Evolutionary conservation across 1,140 invertebrate species (phyloP), one percentile per base, ranked within the genome.

Genomic region (Procambarus virginalis): DNA sequence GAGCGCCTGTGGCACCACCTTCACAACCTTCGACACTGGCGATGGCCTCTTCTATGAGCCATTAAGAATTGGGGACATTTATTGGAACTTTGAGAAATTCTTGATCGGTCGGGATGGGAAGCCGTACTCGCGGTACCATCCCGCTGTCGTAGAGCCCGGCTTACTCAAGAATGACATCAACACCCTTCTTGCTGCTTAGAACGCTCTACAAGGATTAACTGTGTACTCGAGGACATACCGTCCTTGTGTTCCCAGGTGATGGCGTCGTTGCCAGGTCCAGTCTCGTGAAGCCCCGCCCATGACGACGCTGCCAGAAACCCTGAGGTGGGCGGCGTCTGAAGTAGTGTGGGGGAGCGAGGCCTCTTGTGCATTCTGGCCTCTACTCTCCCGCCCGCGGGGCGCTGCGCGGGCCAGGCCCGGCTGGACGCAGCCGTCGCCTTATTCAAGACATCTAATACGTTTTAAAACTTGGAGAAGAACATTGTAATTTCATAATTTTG

Each of bases 51-150:
- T 93, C 91, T 95, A 95, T 92, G 90, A 93, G 10, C 94, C 94
- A 10, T 89, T 95, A 22, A 93, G 93, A 70, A 93, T 93, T 17
- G 94, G 93, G 70, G 95, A 96, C 92, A 93, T 96, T 55, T 93
- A 94, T 73, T 96, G 95, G 95, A 96, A 96, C 93, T 96, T 95
- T 91, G 95, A 96, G 92, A 95, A 95, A 86, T 95, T 96, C 92
- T 93, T 96, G 14, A 94, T 96, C 4, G 93, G 94, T 89, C 92
- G 92, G 45, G 87, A 92, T 58, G 95, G 95, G 6, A 93, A 90
- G 73, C 87, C 91, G 1, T 90, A 64, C 88, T 17, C 79, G 92
- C 84, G 95, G 94, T 92, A 90, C 84, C 87, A 92, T 73, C 84
- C 91, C 6, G 64, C 94, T 2, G 93, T 92, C 20, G 91, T 93